Conservation (phyloP, 2,113 vertebrate species). For the Antennarius striatus region DNA sequence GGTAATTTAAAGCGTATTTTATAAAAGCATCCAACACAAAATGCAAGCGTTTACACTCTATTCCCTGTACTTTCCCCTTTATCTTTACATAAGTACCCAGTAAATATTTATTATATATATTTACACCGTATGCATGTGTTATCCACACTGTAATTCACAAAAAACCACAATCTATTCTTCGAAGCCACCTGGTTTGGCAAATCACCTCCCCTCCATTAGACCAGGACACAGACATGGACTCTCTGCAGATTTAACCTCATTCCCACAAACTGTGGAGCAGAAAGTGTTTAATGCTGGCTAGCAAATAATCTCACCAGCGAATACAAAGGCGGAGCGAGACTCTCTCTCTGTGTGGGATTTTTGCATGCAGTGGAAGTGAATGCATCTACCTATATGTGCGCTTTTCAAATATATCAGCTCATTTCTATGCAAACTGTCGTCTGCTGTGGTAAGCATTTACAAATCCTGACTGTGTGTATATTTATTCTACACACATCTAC, state of each 20-base stretch:
- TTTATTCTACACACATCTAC: constrained; percentile 3
- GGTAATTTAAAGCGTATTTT: too few relatives aligned
- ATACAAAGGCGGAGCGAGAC: constrained; percentile 40
- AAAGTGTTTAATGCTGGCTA: constrained; percentile 31
- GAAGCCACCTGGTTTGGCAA: too few relatives aligned
- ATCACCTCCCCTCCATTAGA: not conserved
- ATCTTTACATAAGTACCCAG: not conserved
- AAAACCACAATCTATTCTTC: too few relatives aligned
- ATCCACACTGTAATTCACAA: too few relatives aligned
- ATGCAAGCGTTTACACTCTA: too few relatives aligned
- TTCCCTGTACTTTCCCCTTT: not conserved
- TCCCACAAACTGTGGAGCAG: constrained; percentile 22
- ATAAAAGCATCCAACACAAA: too few relatives aligned
- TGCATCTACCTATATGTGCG: not conserved
- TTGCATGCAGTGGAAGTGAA: constrained; percentile 40
- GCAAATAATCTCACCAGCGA: constrained; percentile 27
- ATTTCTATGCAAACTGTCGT: constrained; percentile 49
- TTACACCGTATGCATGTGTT: too few relatives aligned
- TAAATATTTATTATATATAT: too few relatives aligned
- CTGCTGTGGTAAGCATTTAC: constrained; percentile 27
- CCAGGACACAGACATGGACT: not conserved
- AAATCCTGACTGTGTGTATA: constrained; percentile 17
- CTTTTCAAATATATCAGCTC: constrained; percentile 35
- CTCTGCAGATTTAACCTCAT: constrained; percentile 29
- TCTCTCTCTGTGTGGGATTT: constrained; percentile 34